These are phyloP conservation scores for Tetraodon nigroviridis DNA, from an alignment of 2,113 vertebrate species.

Conservation along the genomic window DNA sequence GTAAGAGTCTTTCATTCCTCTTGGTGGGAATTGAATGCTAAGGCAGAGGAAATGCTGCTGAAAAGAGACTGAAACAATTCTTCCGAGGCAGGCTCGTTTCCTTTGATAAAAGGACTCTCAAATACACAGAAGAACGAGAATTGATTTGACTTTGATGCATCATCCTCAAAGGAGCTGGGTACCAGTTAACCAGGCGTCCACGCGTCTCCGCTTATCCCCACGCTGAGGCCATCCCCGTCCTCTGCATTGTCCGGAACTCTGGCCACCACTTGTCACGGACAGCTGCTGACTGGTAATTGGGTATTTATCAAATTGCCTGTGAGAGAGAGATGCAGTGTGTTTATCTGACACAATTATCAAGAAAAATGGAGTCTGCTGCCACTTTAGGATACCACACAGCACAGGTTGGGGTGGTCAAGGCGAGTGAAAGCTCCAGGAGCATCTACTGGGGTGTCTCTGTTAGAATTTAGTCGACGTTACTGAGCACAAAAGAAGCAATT, in stretches of 20 bases:
- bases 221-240: conserved; percentile 46
- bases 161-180: conserved; percentile 66
- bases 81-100: conserved; percentile 55
- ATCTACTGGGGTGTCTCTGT: conserved; percentile 21
- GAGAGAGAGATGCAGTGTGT: conserved; percentile 73
- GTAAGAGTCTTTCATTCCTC: conserved; percentile 55
- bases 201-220: conserved; percentile 47
- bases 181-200: conserved; percentile 62
- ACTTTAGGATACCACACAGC: conserved; percentile 14
- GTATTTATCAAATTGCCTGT: conserved; percentile 92
- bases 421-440: not conserved
- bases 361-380: conserved; percentile 36
- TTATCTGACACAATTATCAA: conserved; percentile 91
- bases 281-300: conserved; percentile 85
- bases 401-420: conserved; percentile 14
- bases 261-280: conserved; percentile 56
- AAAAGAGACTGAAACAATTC: conserved; percentile 52
- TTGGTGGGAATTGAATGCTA: conserved; percentile 28
- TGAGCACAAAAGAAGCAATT: conserved; percentile 53
- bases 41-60: conserved; percentile 18
- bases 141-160: conserved; percentile 55
- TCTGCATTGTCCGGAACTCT: conserved; percentile 29
- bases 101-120: conserved; percentile 43
- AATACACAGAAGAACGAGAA: conserved; percentile 23
- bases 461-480: conserved; percentile 15